Base-by-base conservation (phyloP, 2,113 vertebrate species). In the Alligator sinensis region DNA sequence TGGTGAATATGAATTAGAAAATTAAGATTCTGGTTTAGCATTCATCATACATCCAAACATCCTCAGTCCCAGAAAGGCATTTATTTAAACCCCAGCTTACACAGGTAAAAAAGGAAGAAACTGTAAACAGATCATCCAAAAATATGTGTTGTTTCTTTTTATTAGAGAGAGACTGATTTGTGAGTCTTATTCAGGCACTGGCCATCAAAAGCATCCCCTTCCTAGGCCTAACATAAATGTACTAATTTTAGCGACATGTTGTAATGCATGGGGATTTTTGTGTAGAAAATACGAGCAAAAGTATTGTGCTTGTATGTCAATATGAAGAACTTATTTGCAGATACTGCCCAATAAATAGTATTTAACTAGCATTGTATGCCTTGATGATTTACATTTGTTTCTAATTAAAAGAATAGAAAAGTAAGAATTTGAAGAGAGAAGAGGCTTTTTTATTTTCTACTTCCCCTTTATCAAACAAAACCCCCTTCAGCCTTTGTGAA, bases 1-100 rank as follows among this genome's bases (percentile, higher is more conserved):
- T 95, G 97, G 95, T 87, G 96, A 97, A 96, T 98, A 95, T 89
- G 95, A 97, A 98, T 98, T 97, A 97, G 97, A 96, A 97, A 97
- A 97, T 96, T 89, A 95, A 97, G 96, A 95, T 55, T 25, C 89
- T 63, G 24, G 85, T 89, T 96, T 89, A 16, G 86, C 55, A 5
- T 93, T 96, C 60, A 17, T 95, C 59, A 28, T 57, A 38, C 57
- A 74, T 70, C 21, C 1, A 9, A 86, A 90, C 87, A 30, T 86
- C 75, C 84, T 88, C 82, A 62, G 84, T 95, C 93, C 89, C 74
- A 92, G 84, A 66, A 91, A 95, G 92, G 90, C 92, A 89, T 93
- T 77, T 92, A 80, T 91, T 95, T 91, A 1, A 77, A 89, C 86
- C 92, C 82, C 2, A 38, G 84, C 92, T 95, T 28, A 7, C 86